Conservation (phyloP, 2,888 invertebrate genomes). For the Gari tellinella region DNA sequence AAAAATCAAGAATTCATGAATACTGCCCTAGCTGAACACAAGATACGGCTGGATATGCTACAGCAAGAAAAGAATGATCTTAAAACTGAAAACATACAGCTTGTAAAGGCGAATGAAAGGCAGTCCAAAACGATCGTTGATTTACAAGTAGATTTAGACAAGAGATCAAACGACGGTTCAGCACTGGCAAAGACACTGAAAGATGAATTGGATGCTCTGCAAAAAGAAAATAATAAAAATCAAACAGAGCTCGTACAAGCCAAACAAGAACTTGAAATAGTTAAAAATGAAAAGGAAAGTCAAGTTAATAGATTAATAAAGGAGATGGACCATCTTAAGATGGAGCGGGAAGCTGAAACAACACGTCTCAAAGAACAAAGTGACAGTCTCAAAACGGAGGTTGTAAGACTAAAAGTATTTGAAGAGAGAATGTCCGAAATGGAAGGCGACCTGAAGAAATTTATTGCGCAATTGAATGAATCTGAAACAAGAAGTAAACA, state of each 20-base stretch:
- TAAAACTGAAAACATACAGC: constrained; percentile 50
- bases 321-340: constrained; percentile 47
- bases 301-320: constrained; percentile 52
- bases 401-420: constrained; percentile 52
- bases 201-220: constrained; percentile 28
- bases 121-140: constrained; percentile 54
- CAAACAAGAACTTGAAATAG: constrained; percentile 51
- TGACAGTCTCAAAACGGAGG: constrained; percentile 46
- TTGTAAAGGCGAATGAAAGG: constrained; percentile 58
- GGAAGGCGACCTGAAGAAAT: constrained; percentile 51
- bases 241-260: constrained; percentile 48
- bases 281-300: constrained; percentile 56
- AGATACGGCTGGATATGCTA: constrained; percentile 53
- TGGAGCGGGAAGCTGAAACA: constrained; percentile 52
- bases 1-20: constrained; percentile 64
- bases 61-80: constrained; percentile 54
- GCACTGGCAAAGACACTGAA: constrained; percentile 26
- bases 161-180: constrained; percentile 27
- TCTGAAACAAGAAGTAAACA: constrained; percentile 51
- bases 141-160: constrained; percentile 37
- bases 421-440: constrained; percentile 51
- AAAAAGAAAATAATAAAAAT: constrained; percentile 38
- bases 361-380: constrained; percentile 55
- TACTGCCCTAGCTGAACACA: constrained; percentile 55
- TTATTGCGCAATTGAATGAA: constrained; percentile 34